Conservation (phyloP, 2,113 vertebrate genomes). For the Chunga burmeisteri region DNA sequence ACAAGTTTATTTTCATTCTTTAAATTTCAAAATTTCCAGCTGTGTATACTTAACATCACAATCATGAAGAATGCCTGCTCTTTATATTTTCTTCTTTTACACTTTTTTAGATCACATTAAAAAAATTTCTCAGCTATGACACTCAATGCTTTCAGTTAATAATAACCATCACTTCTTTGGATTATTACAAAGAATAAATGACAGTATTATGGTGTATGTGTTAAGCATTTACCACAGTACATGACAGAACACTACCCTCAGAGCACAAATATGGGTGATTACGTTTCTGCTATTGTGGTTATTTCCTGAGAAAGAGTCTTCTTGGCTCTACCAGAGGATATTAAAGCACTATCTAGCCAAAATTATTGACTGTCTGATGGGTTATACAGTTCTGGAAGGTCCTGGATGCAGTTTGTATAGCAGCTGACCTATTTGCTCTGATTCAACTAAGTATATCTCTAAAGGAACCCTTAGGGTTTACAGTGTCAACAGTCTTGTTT, state of each 20-base stretch:
- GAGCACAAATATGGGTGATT: background rate
- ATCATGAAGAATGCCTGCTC: accelerated
- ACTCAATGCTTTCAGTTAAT: background rate
- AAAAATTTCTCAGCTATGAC: background rate
- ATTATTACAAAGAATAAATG: background rate
- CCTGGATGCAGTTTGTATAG: background rate
- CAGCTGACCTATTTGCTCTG: slow-evolving; percentile 4
- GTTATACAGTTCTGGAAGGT: background rate
- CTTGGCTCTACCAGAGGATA: background rate
- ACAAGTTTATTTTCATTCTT: background rate
- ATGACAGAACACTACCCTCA: background rate
- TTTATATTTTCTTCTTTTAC: background rate
- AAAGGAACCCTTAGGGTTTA: slow-evolving; percentile 22
- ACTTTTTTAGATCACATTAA: background rate
- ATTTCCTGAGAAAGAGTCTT: background rate
- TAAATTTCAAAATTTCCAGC: background rate
- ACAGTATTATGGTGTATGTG: background rate
- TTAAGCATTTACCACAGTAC: background rate
- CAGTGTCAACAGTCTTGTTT: background rate
- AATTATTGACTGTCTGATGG: background rate
- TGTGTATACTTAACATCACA: background rate
- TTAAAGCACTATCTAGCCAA: background rate
- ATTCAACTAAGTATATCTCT: background rate
- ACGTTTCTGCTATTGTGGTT: background rate
- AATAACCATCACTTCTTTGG: background rate